These are phyloP conservation scores for Euthynnus affinis DNA, from an alignment of 2,797 vertebrate species.

Conservation along the genomic window DNA sequence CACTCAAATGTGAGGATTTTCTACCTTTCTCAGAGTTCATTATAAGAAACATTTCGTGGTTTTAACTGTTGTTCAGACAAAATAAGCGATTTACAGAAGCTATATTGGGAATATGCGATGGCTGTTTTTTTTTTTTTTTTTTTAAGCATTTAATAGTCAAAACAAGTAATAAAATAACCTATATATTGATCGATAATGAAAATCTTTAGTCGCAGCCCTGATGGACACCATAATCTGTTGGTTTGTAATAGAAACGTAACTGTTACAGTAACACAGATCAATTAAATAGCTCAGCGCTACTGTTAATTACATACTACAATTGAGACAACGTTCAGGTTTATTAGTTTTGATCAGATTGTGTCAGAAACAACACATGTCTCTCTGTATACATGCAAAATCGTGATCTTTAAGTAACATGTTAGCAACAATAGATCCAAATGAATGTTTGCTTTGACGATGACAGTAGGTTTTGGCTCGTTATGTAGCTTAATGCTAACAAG, in stretches of 20 bases:
- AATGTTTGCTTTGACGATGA: constrained; percentile 7
- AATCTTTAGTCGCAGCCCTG: neutral
- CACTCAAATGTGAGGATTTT: too few species aligned
- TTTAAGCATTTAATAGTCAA: neutral
- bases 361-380: too few species aligned
- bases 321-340: neutral
- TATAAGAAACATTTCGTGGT: neutral
- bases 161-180: neutral
- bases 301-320: too few species aligned
- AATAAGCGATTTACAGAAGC: neutral
- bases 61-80: neutral
- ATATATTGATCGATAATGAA: neutral
- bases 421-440: neutral
- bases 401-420: neutral
- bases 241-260: neutral
- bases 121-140: neutral
- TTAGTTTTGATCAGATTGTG: neutral
- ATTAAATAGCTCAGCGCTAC: neutral
- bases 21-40: too few species aligned
- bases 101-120: neutral
- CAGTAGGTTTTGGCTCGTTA: constrained; percentile 24
- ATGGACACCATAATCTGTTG: neutral
- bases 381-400: neutral
- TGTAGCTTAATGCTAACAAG: constrained; percentile 54
- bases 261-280: neutral